These are phyloP conservation scores for Melieria crassipennis DNA, from an alignment of 2,888 invertebrate genomes.

Conservation along the genomic window DNA sequence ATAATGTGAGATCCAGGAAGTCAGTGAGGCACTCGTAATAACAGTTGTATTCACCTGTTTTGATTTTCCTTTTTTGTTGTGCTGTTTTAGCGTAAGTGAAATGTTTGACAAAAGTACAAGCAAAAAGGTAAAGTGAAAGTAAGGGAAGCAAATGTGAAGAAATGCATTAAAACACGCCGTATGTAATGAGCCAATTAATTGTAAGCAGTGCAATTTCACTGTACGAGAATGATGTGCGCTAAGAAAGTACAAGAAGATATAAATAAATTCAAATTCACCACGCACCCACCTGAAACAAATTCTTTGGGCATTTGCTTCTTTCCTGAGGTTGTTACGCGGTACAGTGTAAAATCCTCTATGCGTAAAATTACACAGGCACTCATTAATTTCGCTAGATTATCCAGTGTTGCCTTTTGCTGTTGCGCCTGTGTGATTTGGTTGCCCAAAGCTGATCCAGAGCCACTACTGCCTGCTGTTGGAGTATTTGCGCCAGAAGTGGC, in stretches of 20 bases:
- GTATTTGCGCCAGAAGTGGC: conserved; percentile 51
- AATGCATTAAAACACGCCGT: no score
- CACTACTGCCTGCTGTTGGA: conserved; percentile 39
- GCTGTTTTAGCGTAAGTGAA: conserved; percentile 58
- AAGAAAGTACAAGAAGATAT: no score
- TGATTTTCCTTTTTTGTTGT: conserved; percentile 70
- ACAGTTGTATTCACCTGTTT: conserved; percentile 62
- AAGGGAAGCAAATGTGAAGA: conserved; percentile 8
- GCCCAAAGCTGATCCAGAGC: conserved; percentile 49
- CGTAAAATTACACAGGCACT: conserved; percentile 90
- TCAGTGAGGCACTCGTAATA: conserved; percentile 20
- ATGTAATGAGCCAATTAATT: no score
- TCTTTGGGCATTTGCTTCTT: conserved; percentile 82
- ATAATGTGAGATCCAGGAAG: conserved; percentile 9
- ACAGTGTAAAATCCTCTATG: conserved; percentile 91
- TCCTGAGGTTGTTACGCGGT: conserved; percentile 82
- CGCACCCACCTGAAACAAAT: conserved; percentile 74
- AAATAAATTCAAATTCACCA: no score
- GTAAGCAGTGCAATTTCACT: no score
- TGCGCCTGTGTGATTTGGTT: conserved; percentile 70
- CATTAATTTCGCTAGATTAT: conserved; percentile 87
- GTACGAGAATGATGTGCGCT: no score
- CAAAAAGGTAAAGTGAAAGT: not conserved
- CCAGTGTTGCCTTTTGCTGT: conserved; percentile 70
- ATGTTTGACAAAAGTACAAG: conserved; percentile 8